phyloP scores from a whole-genome alignment of 2,113 vertebrate species.

The Zosterops borbonicus region DNA sequence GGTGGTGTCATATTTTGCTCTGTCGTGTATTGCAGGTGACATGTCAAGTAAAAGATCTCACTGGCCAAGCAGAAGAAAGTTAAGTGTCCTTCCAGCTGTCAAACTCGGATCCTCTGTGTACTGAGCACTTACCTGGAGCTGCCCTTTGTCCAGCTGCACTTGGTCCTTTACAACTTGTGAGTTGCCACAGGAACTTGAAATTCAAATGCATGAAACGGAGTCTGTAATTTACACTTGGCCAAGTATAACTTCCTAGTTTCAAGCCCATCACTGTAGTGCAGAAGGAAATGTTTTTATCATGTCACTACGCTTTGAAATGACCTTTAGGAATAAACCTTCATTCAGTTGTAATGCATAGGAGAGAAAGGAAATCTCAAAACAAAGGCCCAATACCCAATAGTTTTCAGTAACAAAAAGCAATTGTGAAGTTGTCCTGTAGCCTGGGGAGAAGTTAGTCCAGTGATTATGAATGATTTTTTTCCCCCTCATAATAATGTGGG shows the following conservation, averaged over 20 bases:
- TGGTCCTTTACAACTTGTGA: background rate
- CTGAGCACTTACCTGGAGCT: background rate
- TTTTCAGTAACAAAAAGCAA: background rate
- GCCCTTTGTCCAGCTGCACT: background rate
- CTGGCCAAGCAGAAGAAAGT: background rate
- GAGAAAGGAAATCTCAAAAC: background rate
- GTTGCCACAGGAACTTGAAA: background rate
- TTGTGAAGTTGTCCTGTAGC: background rate
- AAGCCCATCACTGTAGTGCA: accelerated
- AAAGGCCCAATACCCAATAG: background rate
- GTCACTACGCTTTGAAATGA: background rate
- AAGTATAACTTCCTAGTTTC: background rate
- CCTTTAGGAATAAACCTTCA: background rate
- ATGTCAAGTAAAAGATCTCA: background rate
- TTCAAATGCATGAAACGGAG: background rate
- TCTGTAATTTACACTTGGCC: background rate
- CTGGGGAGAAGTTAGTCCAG: background rate
- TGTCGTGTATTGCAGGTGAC: background rate
- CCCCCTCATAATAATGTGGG: background rate
- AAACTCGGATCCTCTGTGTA: accelerated
- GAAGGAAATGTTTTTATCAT: background rate
- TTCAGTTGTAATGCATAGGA: background rate
- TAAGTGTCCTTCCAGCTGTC: background rate
- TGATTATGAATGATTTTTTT: background rate
- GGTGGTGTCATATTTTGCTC: background rate